Conservation (phyloP, 2,888 invertebrate species). For the Limulus polyphemus region DNA sequence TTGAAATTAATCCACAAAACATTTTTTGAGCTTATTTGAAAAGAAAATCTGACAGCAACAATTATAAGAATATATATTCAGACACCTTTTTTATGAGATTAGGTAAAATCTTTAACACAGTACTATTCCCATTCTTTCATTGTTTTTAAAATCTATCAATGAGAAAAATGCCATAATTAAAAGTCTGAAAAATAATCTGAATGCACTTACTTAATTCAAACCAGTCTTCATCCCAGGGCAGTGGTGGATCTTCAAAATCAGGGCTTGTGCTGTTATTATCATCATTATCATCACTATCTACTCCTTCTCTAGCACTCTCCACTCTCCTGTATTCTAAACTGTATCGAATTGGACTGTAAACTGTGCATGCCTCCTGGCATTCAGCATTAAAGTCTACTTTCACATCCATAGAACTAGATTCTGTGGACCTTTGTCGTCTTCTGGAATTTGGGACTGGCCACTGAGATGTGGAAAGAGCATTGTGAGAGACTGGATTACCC, state of each 20-base stretch:
- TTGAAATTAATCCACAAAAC: no score
- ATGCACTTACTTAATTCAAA: constrained; percentile 12
- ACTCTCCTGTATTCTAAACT: constrained; percentile 49
- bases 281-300: constrained; percentile 8
- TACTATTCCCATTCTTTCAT: no score
- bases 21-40: no score
- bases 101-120: no score
- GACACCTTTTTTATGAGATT: no score
- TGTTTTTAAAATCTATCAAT: no score
- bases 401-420: not conserved
- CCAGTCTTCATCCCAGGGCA: constrained; percentile 25
- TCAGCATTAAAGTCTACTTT: constrained; percentile 22
- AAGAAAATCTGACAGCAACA: no score
- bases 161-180: no score
- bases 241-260: constrained; percentile 20
- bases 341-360: constrained; percentile 48
- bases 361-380: constrained; percentile 37
- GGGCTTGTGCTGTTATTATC: constrained; percentile 15
- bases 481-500: constrained; percentile 27
- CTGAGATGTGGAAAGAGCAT: constrained; percentile 9
- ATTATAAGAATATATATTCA: no score
- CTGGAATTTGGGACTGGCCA: constrained; percentile 6
- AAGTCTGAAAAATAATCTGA: not conserved
- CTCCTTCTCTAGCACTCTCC: constrained; percentile 31
- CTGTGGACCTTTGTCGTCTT: constrained; percentile 4